Conservation (phyloP, 2,888 invertebrate species). For the Aphrophora alni region DNA sequence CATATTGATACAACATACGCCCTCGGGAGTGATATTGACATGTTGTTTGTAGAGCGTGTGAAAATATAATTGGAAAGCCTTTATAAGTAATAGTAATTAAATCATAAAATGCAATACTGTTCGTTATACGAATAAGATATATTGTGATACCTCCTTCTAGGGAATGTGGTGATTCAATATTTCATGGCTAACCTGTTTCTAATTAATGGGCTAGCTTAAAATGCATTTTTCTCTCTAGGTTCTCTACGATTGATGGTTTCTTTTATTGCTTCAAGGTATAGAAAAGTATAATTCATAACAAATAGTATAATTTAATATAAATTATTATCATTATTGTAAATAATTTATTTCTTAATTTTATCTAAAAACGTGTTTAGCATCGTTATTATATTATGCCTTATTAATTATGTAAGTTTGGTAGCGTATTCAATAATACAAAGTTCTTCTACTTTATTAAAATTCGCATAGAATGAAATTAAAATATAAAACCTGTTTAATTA, state of each 20-base stretch:
- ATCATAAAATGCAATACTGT: background rate
- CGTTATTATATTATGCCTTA: background rate
- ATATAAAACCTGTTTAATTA: too few relatives aligned
- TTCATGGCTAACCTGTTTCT: background rate
- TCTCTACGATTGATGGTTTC: background rate
- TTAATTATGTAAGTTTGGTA: too few relatives aligned
- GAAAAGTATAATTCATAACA: background rate
- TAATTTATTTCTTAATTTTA: background rate
- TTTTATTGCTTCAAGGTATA: background rate
- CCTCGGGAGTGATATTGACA: background rate
- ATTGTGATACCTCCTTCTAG: background rate
- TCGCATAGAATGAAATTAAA: too few relatives aligned
- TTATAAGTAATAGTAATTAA: background rate
- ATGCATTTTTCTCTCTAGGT: background rate
- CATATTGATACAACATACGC: background rate
- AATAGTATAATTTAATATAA: background rate
- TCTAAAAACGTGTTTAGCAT: background rate
- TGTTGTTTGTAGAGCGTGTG: background rate
- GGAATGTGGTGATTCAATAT: background rate
- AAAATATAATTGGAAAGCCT: background rate
- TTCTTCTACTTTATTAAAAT: too few relatives aligned
- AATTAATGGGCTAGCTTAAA: background rate
- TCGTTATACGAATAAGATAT: background rate
- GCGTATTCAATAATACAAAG: too few relatives aligned
- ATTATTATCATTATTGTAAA: background rate